phyloP scores from a whole-genome alignment of 2,888 invertebrate species.

The Lepidonotus clava region DNA sequence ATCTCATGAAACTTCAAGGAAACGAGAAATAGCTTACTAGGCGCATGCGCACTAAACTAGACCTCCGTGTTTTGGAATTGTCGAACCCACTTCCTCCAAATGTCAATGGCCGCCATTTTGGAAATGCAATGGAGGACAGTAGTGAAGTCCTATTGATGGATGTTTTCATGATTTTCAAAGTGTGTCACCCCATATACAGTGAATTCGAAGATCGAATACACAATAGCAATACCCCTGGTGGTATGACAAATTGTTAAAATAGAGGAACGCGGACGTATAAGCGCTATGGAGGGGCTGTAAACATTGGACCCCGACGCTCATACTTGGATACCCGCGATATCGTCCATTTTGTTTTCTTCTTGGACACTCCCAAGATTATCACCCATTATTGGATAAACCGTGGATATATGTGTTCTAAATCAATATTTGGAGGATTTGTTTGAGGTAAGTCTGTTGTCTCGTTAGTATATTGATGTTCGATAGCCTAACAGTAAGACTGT shows the following conservation, averaged over 20 bases:
- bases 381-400: not conserved
- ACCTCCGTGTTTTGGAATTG: slow-evolving; percentile 50
- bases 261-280: slow-evolving; percentile 45
- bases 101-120: slow-evolving; percentile 75
- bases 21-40: slow-evolving; percentile 24
- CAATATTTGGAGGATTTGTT: not conserved
- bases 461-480: not conserved
- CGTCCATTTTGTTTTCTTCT: slow-evolving; percentile 54
- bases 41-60: slow-evolving; percentile 57
- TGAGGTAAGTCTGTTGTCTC: not conserved
- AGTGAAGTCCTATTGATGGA: slow-evolving; percentile 37
- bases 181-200: slow-evolving; percentile 52
- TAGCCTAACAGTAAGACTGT: not conserved
- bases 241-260: not conserved
- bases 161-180: slow-evolving; percentile 47
- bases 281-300: slow-evolving; percentile 44
- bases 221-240: not conserved
- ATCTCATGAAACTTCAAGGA: not conserved
- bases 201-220: slow-evolving; percentile 41
- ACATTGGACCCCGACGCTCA: slow-evolving; percentile 40
- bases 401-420: not conserved
- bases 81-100: slow-evolving; percentile 55
- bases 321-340: slow-evolving; percentile 50
- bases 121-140: slow-evolving; percentile 56
- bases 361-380: slow-evolving; percentile 29